These are phyloP conservation scores for Batillaria attramentaria DNA, from an alignment of 1,140 invertebrate genomes.

Conservation along the genomic window DNA sequence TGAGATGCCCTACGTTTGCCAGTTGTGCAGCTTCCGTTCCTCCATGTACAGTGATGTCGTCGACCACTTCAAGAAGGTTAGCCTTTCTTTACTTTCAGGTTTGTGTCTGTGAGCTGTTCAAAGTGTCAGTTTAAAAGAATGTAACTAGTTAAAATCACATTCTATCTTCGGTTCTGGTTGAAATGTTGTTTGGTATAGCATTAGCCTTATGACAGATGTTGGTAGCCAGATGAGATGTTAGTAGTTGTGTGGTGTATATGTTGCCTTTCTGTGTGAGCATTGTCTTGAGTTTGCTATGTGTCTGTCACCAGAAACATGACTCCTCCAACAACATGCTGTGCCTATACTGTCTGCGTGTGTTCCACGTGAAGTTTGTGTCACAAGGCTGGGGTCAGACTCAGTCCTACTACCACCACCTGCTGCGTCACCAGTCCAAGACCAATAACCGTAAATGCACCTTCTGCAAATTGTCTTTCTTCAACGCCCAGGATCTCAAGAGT, in stretches of 20 bases:
- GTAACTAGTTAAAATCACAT: background rate
- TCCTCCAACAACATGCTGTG: constrained; percentile 65
- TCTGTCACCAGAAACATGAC: constrained; percentile 62
- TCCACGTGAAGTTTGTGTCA: constrained; percentile 62
- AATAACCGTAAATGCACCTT: constrained; percentile 60
- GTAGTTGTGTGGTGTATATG: background rate
- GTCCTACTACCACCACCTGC: constrained; percentile 67
- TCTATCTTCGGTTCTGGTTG: background rate
- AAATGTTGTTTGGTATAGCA: background rate
- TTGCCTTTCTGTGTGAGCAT: background rate
- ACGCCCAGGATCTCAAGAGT: constrained; percentile 56
- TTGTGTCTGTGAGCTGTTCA: background rate
- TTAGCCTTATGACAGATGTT: background rate
- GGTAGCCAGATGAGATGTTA: background rate
- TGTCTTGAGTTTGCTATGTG: background rate
- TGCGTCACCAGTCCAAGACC: constrained; percentile 64
- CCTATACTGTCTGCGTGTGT: constrained; percentile 67
- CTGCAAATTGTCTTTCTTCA: constrained; percentile 68
- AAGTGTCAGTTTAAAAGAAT: background rate
- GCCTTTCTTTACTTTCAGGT: background rate
- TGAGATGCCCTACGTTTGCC: constrained; percentile 70
- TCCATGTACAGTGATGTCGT: constrained; percentile 70
- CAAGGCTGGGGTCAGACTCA: constrained; percentile 69
- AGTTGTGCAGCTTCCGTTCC: constrained; percentile 66
- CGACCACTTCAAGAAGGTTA: constrained; percentile 70